Conservation (phyloP, 2,113 vertebrate species). For the Leucoraja erinaceus region DNA sequence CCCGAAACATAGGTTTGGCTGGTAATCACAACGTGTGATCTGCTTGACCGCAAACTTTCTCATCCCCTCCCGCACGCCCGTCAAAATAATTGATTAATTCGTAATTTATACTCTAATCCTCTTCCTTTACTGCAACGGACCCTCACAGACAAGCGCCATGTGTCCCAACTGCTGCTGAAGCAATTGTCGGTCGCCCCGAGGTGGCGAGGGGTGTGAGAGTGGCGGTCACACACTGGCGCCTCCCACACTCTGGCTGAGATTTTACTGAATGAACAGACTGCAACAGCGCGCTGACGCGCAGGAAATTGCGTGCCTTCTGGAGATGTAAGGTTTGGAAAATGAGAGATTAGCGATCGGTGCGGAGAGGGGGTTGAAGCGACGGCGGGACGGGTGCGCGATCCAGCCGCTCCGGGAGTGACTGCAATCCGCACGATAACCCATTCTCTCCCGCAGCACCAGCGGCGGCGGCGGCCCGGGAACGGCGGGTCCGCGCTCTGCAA, state of each 20-base stretch:
- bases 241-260: neutral
- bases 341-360: neutral
- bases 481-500: neutral
- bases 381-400: neutral
- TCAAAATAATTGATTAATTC: neutral
- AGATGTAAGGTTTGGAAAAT: neutral
- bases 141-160: neutral
- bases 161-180: too few species aligned
- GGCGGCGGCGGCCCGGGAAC: conserved; percentile 39
- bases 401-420: conserved; percentile 2
- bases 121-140: neutral
- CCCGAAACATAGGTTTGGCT: neutral
- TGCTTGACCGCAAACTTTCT: neutral
- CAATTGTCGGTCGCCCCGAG: too few species aligned
- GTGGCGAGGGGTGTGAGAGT: too few species aligned
- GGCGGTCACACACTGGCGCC: neutral
- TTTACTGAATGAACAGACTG: conserved; percentile 26
- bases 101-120: neutral
- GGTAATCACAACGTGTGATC: neutral
- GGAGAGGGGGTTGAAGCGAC: neutral
- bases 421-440: neutral
- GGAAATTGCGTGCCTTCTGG: conserved; percentile 22
- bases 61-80: too few species aligned
- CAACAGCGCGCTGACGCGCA: neutral
- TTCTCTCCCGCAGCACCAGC: conserved; percentile 39